Evolutionary conservation across 2,888 invertebrate species (phyloP).

Genomic region (Diarsia brunnea): DNA sequence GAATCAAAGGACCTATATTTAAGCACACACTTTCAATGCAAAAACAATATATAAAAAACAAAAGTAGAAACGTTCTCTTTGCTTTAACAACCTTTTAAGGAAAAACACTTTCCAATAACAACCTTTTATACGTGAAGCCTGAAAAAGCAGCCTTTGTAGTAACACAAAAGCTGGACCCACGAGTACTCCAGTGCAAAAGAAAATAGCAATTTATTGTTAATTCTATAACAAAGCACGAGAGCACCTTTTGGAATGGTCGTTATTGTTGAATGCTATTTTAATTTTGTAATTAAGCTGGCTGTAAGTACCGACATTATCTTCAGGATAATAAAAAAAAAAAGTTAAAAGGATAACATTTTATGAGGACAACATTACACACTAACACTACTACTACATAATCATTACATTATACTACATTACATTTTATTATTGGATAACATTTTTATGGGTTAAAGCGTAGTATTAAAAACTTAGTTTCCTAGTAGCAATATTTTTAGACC

Average conservation of each 20-base stretch:
- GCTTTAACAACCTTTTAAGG: neutral
- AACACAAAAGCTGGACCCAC: neutral
- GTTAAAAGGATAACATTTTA: neutral
- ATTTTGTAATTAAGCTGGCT: constrained; percentile 20
- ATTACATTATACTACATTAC: no score
- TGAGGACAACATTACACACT: no score
- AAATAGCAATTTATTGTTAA: constrained; percentile 29
- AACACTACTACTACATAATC: no score
- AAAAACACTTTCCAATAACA: constrained; percentile 48
- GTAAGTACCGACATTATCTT: neutral
- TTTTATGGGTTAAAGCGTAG: neutral
- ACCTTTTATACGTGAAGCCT: constrained; percentile 46
- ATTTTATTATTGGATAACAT: no score
- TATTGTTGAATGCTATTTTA: neutral
- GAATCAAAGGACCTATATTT: neutral
- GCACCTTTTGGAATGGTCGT: neutral
- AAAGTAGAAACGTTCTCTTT: constrained; percentile 3
- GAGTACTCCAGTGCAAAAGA: constrained; percentile 5
- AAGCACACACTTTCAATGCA: constrained; percentile 1
- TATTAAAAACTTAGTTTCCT: neutral
- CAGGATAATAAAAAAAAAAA: no score
- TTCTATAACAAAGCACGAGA: constrained; percentile 15
- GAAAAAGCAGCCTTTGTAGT: constrained; percentile 51
- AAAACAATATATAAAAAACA: constrained; percentile 7
- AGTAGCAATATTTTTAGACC: no score